Conservation (phyloP, 2,888 invertebrate genomes). For the Amorpha juglandis region DNA sequence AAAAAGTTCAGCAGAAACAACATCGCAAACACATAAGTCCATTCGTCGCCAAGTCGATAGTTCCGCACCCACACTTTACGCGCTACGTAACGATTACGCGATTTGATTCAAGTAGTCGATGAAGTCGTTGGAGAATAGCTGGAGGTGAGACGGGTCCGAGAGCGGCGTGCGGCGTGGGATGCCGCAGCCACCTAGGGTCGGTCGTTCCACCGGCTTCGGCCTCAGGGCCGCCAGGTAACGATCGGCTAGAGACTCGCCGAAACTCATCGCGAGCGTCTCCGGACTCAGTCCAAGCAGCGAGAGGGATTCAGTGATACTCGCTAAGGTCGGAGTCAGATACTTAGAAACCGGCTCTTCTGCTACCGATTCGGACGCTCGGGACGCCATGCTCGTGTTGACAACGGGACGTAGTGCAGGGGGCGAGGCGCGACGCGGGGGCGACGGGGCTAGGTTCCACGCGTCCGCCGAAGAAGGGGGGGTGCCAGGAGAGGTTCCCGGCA, state of each 20-base stretch:
- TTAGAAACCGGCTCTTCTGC: conserved; percentile 57
- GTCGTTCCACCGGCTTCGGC: conserved; percentile 61
- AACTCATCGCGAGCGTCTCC: conserved; percentile 74
- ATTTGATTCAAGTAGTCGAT: conserved; percentile 86
- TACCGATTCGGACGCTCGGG: conserved; percentile 57
- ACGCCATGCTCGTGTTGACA: conserved; percentile 80
- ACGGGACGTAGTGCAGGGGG: conserved; percentile 77
- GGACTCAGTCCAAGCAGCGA: conserved; percentile 74
- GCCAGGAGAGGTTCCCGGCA: conserved; percentile 85
- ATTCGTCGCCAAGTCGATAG: conserved; percentile 51
- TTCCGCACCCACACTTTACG: conserved; percentile 43
- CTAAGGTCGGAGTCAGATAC: conserved; percentile 62
- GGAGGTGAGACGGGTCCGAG: conserved; percentile 72
- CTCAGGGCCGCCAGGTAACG: conserved; percentile 74
- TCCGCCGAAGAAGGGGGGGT: conserved; percentile 69
- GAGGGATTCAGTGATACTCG: conserved; percentile 75
- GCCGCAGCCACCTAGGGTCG: conserved; percentile 56
- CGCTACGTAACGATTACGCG: conserved; percentile 63
- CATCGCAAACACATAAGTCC: conserved; percentile 54
- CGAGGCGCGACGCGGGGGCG: conserved; percentile 73
- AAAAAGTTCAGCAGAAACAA: conserved; percentile 50
- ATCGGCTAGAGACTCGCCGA: conserved; percentile 78
- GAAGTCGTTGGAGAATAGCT: conserved; percentile 86
- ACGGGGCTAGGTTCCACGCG: conserved; percentile 68
- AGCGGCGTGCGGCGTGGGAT: conserved; percentile 55